Conservation (phyloP, 2,113 vertebrate species). For the Macrotus californicus region DNA sequence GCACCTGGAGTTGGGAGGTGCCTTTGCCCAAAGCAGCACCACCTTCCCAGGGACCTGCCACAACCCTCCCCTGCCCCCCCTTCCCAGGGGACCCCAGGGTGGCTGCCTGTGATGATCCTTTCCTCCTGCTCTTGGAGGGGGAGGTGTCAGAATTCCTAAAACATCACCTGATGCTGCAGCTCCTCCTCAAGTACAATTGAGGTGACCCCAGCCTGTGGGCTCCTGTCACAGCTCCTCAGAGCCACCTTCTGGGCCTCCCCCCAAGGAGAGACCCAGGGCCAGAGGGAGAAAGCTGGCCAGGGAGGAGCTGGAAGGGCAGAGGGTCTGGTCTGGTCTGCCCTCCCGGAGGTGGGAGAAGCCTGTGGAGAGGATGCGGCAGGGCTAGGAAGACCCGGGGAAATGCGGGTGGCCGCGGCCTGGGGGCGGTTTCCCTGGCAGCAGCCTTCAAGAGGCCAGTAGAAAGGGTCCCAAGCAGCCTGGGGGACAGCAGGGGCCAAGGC, state of each 20-base stretch:
- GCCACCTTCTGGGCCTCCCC: neutral
- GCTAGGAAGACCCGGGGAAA: no score
- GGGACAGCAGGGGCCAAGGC: neutral
- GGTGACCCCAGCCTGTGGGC: neutral
- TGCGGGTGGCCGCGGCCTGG: no score
- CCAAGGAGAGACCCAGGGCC: rapidly evolving
- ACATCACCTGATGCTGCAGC: rapidly evolving
- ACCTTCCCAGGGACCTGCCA: neutral
- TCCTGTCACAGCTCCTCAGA: neutral
- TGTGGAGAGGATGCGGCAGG: no score
- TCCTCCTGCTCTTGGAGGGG: neutral
- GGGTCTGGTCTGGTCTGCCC: rapidly evolving
- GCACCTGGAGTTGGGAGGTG: neutral
- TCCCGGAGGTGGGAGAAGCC: neutral
- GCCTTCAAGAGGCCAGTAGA: neutral
- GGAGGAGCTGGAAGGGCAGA: no score
- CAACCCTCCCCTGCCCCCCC: rapidly evolving
- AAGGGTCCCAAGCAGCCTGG: rapidly evolving
- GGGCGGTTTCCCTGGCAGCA: neutral
- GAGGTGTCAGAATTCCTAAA: rapidly evolving
- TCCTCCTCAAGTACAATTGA: neutral
- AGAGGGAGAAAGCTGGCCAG: neutral
- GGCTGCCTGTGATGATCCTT: neutral
- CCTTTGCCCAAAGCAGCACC: neutral
- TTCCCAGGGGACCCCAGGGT: rapidly evolving